Evolutionary conservation across 1,140 invertebrate species (phyloP), one percentile per base, ranked within the genome.

Genomic region (Aphaenogaster rudis): DNA sequence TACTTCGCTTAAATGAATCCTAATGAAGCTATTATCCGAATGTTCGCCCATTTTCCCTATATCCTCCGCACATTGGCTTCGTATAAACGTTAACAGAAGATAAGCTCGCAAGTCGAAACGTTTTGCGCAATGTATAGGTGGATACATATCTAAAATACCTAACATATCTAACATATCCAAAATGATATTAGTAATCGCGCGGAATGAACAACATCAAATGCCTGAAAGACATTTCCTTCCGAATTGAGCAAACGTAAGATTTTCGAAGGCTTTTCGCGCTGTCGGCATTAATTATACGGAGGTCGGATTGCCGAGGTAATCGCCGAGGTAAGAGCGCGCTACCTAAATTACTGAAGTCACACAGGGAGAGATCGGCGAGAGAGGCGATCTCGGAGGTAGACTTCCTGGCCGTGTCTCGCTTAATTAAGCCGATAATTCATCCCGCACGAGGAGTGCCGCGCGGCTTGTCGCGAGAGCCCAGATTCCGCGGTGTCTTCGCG

Each of bases 351-450:
- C 21, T 45, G 5, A 17, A 39, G 57, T 48, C 17, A 9, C 45
- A 33, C 42, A 33, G 66, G 42, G 45, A 81, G 64, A 57, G 52
- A 33, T 39, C 33, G 21, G 28, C 28, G 63, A 69, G 28, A 17
- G 69, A 36, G 48, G 50, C n/a, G 36, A 81, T 1, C 33, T 67
- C 17, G 59, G 17, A 81, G 64, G 66, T 59, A 72, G 33, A 59
- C 39, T 82, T 21, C 28, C 28, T 59, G 50, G 50, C 64, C 15
- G 64, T 57, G 78, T 84, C 69, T 74, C 80, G 80, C 54, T 84
- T 84, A 84, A 84, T 84, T 76, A 84, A 76, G 54, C 42, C 39
- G 61, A 84, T 84, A 84, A 84, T 76, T 84, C 57, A 84, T 84
- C 42, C 5, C 42, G 28, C 42, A 76, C 69, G 69, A 39, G 80